Evolutionary conservation across 2,888 invertebrate genomes (phyloP).

Genomic region (Lasioglossum marginatum): DNA sequence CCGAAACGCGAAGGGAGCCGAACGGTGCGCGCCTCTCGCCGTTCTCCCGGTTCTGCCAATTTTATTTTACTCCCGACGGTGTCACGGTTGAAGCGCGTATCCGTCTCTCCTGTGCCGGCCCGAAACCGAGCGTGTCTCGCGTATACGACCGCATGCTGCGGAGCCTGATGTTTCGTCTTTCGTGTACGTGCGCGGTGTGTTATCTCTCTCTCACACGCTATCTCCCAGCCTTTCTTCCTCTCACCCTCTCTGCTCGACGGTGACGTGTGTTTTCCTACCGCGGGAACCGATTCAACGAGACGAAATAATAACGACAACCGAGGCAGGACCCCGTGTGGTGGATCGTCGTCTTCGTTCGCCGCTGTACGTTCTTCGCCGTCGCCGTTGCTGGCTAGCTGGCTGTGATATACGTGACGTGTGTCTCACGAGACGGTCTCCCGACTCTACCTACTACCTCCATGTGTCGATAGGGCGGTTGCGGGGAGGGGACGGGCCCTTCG

Average conservation of each 20-base stretch:
- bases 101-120: constrained; percentile 45
- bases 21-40: constrained; percentile 69
- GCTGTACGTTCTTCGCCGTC: background rate
- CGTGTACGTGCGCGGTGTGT: background rate
- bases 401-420: constrained; percentile 66
- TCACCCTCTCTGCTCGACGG: background rate
- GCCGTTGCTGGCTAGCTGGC: constrained; percentile 26
- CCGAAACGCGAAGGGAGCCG: constrained; percentile 71
- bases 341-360: background rate
- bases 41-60: constrained; percentile 69
- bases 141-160: constrained; percentile 3
- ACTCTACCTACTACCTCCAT: constrained; percentile 70
- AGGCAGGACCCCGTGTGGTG: background rate
- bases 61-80: constrained; percentile 64
- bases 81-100: constrained; percentile 60
- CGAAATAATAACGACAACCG: background rate
- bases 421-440: constrained; percentile 66
- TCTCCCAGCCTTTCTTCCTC: background rate
- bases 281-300: background rate
- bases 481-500: constrained; percentile 81
- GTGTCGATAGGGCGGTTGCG: constrained; percentile 67
- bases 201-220: background rate
- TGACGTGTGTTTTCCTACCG: background rate
- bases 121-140: constrained; percentile 13
- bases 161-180: background rate